Evolutionary conservation across 2,113 vertebrate species (phyloP), one percentile per base, ranked within the genome.

Genomic region (Hassar affinis): DNA sequence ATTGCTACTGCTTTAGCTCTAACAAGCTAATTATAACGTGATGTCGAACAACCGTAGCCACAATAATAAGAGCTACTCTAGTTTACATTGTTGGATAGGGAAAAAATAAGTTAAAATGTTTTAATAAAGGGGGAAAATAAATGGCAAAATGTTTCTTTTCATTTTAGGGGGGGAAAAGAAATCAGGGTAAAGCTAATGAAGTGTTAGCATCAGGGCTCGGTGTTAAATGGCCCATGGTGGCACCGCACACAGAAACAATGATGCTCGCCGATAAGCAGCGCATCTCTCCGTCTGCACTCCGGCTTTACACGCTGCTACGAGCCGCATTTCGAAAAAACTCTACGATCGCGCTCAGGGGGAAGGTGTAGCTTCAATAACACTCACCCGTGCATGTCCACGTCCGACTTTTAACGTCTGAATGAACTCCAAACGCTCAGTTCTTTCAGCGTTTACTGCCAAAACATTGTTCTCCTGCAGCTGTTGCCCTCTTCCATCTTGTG

Each of bases 401-500:
- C 83, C 79, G 85, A 85, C 83, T 88, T 74, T 81, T 85, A 92
- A 84, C 80, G 91, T 89, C 88, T 69, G 81, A 91, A 56, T 87
- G 88, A 80, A 85, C 76, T 84, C 76, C 88, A 84, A 80, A 81
- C 88, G 66, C 74, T 89, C 90, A 87, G 86, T 88, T 85, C 87
- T 91, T 87, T 59, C 47, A 88, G 85, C 87, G 82, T 87, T 94
- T 93, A 94, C 90, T 92, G 92, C 93, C 94, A 94, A 94, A 95
- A 95, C 93, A 94, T 93, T 94, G 94, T 94, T 94, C 93, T 94
- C 90, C 90, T 86, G 91, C 93, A 90, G 91, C 84, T 86, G 91
- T 92, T 93, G 90, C 91, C 93, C 91, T 93, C 93, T 93, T 94
- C 94, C 94, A 95, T 95, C 92, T 95, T 95, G 94, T 93, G 91